phyloP scores from a whole-genome alignment of 2,113 vertebrate species.

The Gavia stellata region DNA sequence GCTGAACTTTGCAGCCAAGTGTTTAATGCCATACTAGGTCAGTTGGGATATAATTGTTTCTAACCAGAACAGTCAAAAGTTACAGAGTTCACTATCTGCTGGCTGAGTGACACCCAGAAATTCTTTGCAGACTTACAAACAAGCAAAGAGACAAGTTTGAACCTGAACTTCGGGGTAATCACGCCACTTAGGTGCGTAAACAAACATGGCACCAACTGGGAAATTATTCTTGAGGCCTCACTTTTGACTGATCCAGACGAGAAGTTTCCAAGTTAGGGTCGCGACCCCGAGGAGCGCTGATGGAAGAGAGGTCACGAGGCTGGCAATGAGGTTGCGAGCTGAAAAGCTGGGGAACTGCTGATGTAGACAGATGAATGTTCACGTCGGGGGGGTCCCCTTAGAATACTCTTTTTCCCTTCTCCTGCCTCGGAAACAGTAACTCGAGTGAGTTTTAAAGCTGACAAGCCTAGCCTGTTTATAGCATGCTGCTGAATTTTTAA shows the following conservation, averaged over 20 bases:
- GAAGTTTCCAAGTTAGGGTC: background rate
- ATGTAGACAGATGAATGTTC: background rate
- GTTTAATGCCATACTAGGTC: background rate
- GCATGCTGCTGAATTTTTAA: background rate
- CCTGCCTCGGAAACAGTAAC: background rate
- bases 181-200: background rate
- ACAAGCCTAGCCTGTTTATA: background rate
- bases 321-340: background rate
- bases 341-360: conserved; percentile 2
- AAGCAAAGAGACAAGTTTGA: conserved; percentile 24
- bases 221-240: background rate
- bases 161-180: conserved; percentile 33
- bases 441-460: background rate
- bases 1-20: background rate
- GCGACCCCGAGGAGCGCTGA: accelerated
- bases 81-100: background rate
- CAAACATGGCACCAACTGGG: background rate
- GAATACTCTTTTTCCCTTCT: background rate
- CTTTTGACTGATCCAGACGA: conserved; percentile 6
- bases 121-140: conserved; percentile 21
- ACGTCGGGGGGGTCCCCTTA: background rate
- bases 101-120: conserved; percentile 31
- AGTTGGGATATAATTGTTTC: background rate
- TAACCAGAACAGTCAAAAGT: conserved; percentile 12
- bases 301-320: background rate